A percentile compares a stretch with the other conserved stretches of the same genome.
These are phyloP conservation scores for Thalassaphorura encarpata DNA, from an alignment of 1,140 invertebrate genomes.

Conservation along the genomic window DNA sequence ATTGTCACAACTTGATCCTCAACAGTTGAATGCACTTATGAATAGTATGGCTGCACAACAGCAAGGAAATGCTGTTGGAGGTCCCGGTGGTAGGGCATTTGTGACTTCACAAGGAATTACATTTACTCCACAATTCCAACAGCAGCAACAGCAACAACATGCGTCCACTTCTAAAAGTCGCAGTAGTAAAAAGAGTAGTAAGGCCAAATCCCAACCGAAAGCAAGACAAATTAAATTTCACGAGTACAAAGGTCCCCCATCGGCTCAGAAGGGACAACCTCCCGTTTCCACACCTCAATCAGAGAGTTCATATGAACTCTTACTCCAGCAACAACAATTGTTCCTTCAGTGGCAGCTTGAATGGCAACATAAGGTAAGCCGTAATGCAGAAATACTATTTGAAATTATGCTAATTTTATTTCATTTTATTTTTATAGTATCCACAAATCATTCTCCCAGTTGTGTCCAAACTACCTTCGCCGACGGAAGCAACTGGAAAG, in stretches of 20 bases:
- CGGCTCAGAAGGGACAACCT: conserved; percentile 49
- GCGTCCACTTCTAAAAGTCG: conserved; percentile 19
- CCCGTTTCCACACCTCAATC: neutral
- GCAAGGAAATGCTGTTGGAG: neutral
- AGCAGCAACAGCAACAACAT: conserved; percentile 19
- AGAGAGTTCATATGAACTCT: conserved; percentile 81
- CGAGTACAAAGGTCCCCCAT: conserved; percentile 93
- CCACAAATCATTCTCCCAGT: conserved; percentile 67
- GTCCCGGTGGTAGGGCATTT: neutral
- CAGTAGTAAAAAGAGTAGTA: conserved; percentile 39
- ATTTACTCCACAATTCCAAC: conserved; percentile 2
- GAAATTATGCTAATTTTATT: neutral
- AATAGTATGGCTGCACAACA: too few relatives aligned
- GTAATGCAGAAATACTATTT: conserved; percentile 4
- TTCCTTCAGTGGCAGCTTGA: conserved; percentile 74
- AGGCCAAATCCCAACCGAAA: conserved; percentile 68
- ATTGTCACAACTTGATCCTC: neutral
- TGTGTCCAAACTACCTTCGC: conserved; percentile 32
- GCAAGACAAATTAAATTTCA: conserved; percentile 92
- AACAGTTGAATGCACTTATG: neutral
- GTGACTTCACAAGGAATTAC: neutral
- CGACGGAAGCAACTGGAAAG: conserved; percentile 12
- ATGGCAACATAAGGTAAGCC: conserved; percentile 56
- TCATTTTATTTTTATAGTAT: conserved; percentile 43
- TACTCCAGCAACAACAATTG: conserved; percentile 87